A percentile compares a stretch with the other conserved stretches of the same genome.
Conservation (phyloP, 2,888 invertebrate genomes). For the Tholera decimalis region DNA sequence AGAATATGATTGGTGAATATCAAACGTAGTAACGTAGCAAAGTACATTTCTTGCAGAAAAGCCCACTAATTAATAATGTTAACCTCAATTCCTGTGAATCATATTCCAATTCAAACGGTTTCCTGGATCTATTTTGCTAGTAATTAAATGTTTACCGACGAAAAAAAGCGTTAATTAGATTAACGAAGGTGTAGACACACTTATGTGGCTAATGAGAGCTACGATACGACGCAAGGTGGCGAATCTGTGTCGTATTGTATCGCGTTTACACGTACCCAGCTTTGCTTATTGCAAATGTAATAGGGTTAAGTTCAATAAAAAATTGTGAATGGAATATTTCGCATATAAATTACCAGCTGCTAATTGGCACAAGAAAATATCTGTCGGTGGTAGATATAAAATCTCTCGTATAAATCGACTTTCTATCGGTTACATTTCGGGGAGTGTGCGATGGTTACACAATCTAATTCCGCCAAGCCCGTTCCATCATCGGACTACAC, state of each 20-base stretch:
- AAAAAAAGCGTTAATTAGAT: conserved; percentile 23
- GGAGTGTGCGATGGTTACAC: too few species aligned
- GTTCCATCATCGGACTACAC: too few species aligned
- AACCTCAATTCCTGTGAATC: not conserved
- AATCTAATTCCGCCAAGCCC: too few species aligned
- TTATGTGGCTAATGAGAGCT: conserved; percentile 34
- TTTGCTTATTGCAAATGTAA: conserved; percentile 5
- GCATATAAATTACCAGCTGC: not conserved
- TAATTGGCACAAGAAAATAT: not conserved
- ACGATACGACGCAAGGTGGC: not conserved
- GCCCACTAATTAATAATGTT: not conserved
- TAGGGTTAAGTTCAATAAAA: conserved; percentile 6
- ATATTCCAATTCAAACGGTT: conserved; percentile 1
- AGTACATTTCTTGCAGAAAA: too few species aligned
- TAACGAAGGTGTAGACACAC: conserved; percentile 20
- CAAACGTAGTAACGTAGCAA: too few species aligned
- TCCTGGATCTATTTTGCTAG: conserved; percentile 28
- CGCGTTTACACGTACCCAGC: conserved; percentile 10
- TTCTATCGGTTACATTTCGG: too few species aligned
- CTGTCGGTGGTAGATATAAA: not conserved
- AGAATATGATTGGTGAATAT: too few species aligned
- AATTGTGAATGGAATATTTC: not conserved
- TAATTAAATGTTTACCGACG: conserved; percentile 23
- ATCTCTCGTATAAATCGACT: not conserved
- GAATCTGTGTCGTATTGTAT: conserved; percentile 32